phyloP scores from a whole-genome alignment of 2,888 invertebrate species.

The Drosophila sordidula region DNA sequence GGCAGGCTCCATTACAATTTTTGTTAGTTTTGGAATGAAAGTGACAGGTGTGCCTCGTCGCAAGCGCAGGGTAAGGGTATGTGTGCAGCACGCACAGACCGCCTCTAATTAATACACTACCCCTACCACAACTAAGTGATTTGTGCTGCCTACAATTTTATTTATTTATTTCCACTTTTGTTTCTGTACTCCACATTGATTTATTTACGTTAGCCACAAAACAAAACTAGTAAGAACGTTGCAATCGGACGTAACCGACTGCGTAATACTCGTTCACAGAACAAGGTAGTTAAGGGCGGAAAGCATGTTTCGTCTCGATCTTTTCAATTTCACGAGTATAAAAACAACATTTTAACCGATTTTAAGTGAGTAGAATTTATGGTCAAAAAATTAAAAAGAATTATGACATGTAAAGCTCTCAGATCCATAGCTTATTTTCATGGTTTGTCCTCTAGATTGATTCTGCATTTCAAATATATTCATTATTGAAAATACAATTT shows the following conservation, averaged over 20 bases:
- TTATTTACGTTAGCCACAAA: slow-evolving; percentile 26
- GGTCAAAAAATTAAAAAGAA: no score
- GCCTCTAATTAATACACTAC: slow-evolving; percentile 48
- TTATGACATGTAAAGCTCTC: no score
- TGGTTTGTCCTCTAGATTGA: no score
- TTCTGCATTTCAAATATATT: no score
- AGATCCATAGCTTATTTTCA: no score
- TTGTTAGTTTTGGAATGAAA: slow-evolving; percentile 45
- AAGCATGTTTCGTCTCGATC: no score
- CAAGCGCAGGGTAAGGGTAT: background rate
- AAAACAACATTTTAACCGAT: no score
- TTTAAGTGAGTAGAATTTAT: no score
- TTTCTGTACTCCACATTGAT: slow-evolving; percentile 47
- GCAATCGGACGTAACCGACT: background rate
- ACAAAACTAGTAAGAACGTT: background rate
- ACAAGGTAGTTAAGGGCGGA: no score
- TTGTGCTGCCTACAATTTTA: slow-evolving; percentile 42
- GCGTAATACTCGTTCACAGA: no score
- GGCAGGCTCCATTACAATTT: slow-evolving; percentile 67
- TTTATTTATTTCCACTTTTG: slow-evolving; percentile 45
- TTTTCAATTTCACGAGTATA: no score
- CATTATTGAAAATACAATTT: no score
- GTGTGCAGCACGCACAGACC: slow-evolving; percentile 50
- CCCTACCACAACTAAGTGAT: slow-evolving; percentile 31
- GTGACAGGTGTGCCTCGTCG: slow-evolving; percentile 60